These are phyloP conservation scores for Gnatocerus cornutus DNA, from an alignment of 2,888 invertebrate species.

Conservation along the genomic window DNA sequence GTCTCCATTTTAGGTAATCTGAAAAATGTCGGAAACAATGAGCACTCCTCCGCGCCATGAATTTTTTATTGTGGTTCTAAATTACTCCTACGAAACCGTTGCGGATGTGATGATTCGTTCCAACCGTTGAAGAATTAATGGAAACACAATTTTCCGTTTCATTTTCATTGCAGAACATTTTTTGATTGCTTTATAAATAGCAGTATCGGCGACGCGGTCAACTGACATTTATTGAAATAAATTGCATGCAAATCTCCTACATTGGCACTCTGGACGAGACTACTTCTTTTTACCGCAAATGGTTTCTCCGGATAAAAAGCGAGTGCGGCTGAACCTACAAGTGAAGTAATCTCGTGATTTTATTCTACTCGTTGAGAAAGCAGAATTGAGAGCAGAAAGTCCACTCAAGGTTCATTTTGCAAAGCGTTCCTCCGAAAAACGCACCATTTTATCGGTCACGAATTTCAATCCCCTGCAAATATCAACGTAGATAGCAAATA, in stretches of 20 bases:
- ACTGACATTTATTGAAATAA: constrained; percentile 12
- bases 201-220: constrained; percentile 5
- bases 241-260: constrained; percentile 2
- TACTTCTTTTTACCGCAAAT: neutral
- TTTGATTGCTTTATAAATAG: constrained; percentile 20
- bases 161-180: constrained; percentile 9
- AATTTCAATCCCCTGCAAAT: constrained; percentile 32
- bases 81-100: constrained; percentile 15
- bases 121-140: constrained; percentile 17
- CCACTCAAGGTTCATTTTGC: constrained; percentile 21
- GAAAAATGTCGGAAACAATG: constrained; percentile 13
- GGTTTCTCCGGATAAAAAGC: constrained; percentile 7
- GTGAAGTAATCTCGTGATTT: constrained; percentile 44
- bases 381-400: constrained; percentile 3
- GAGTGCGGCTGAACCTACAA: constrained; percentile 13
- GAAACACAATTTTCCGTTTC: constrained; percentile 17
- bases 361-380: constrained; percentile 10
- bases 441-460: constrained; percentile 34
- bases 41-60: neutral
- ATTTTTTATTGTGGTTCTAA: constrained; percentile 8
- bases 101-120: constrained; percentile 27
- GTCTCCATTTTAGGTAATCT: constrained; percentile 18
- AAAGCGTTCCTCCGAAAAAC: constrained; percentile 7
- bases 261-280: neutral
- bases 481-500: constrained; percentile 30